A percentile compares a stretch with the other conserved stretches of the same genome.
Conservation (phyloP, 2,113 vertebrate species). For the Dendropsophus ebraccatus region DNA sequence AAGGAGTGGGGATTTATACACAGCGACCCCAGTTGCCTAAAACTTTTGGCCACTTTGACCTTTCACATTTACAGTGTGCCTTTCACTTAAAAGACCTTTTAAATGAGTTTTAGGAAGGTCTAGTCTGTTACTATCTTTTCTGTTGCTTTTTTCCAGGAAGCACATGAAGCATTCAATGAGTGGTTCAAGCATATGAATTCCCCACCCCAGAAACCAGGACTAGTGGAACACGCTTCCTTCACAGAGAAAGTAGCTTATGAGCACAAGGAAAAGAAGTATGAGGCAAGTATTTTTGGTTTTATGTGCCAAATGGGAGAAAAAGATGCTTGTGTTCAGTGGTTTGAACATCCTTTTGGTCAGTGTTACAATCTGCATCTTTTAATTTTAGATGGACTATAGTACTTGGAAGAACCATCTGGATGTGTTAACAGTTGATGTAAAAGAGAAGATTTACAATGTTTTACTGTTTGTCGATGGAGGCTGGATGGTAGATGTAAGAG, state of each 20-base stretch:
- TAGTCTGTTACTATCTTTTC: too few species aligned
- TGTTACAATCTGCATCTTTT: constrained; percentile 31
- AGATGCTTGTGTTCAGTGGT: too few species aligned
- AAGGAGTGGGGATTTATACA: too few species aligned
- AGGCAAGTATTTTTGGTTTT: constrained; percentile 73
- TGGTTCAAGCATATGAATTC: constrained; percentile 96
- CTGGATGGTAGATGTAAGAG: constrained; percentile 96
- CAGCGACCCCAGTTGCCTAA: too few species aligned
- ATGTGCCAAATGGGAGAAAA: background rate
- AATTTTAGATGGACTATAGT: constrained; percentile 80
- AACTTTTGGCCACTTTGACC: too few species aligned
- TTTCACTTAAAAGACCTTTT: too few species aligned
- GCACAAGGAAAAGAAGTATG: constrained; percentile 92
- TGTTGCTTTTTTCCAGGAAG: constrained; percentile 80
- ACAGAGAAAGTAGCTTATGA: constrained; percentile 94
- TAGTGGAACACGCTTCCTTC: constrained; percentile 84
- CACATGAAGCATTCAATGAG: constrained; percentile 93
- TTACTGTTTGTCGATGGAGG: constrained; percentile 96
- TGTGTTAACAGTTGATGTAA: constrained; percentile 88
- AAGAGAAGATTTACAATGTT: constrained; percentile 97
- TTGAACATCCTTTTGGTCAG: background rate
- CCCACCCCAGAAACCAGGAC: constrained; percentile 86
- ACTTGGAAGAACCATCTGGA: constrained; percentile 89
- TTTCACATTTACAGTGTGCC: too few species aligned
- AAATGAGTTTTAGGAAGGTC: too few species aligned